A percentile compares a stretch with the other conserved stretches of the same genome.
These are phyloP conservation scores for Clarias magur DNA, from an alignment of 2,113 vertebrate species.

Conservation along the genomic window DNA sequence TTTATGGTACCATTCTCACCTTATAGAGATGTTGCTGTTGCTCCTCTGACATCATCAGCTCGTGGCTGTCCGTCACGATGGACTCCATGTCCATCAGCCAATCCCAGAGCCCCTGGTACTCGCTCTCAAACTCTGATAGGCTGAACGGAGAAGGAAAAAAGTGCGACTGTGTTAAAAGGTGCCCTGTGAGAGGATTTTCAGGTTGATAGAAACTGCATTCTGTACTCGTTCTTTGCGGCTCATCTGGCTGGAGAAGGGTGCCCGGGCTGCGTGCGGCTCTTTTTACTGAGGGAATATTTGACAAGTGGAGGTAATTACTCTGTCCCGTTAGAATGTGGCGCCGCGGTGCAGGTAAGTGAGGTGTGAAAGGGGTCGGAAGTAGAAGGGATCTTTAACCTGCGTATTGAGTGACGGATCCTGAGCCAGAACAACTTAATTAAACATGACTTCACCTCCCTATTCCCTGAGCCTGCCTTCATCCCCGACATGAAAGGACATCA, in stretches of 20 bases:
- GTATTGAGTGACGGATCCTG: constrained; percentile 52
- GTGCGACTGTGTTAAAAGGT: constrained; percentile 18
- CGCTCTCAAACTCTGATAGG: constrained; percentile 92
- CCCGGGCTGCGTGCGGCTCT: constrained; percentile 31
- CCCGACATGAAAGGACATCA: constrained; percentile 48
- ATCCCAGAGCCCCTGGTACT: constrained; percentile 97
- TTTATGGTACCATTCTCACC: constrained; percentile 71
- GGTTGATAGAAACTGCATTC: constrained; percentile 23
- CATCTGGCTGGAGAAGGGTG: constrained; percentile 23
- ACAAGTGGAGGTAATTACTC: constrained; percentile 56
- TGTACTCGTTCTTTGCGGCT: constrained; percentile 10
- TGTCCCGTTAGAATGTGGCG: constrained; percentile 47
- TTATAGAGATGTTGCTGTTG: constrained; percentile 95
- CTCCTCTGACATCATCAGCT: constrained; percentile 98
- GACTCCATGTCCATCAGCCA: constrained; percentile 99
- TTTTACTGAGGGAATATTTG: constrained; percentile 57
- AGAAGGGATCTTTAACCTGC: constrained; percentile 57
- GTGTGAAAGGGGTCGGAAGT: constrained; percentile 52
- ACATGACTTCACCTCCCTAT: constrained; percentile 57
- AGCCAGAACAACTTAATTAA: constrained; percentile 58
- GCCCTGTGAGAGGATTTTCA: constrained; percentile 6
- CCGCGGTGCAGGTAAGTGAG: constrained; percentile 47
- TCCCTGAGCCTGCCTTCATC: constrained; percentile 38
- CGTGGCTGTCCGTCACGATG: constrained; percentile 92
- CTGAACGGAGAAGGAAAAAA: constrained; percentile 75